phyloP scores from a whole-genome alignment of 2,113 vertebrate genomes.

The Oryzias woworae region DNA sequence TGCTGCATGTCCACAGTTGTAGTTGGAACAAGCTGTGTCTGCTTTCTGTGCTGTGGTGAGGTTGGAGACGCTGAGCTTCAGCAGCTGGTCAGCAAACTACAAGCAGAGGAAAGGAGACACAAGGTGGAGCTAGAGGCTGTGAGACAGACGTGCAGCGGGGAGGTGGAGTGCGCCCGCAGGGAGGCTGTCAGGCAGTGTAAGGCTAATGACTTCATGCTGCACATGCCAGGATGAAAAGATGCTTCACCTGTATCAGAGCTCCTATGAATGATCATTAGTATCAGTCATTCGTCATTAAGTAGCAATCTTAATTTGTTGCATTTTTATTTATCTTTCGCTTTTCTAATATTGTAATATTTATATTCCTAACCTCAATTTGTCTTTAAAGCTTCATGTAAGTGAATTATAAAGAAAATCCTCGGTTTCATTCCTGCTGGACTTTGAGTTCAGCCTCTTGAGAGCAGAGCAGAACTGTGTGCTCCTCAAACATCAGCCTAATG shows the following conservation, averaged over 20 bases:
- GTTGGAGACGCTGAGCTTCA: conserved; percentile 45
- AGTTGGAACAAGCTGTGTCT: not conserved
- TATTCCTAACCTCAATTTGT: too few relatives aligned
- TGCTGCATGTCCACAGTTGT: too few relatives aligned
- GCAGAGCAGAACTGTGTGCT: not conserved
- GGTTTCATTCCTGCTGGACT: too few relatives aligned
- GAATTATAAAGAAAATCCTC: too few relatives aligned
- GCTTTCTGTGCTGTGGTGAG: conserved; percentile 34
- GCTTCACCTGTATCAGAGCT: not conserved
- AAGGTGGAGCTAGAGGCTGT: conserved; percentile 65
- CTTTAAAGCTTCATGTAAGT: too few relatives aligned
- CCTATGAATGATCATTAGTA: too few relatives aligned
- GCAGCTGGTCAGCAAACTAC: conserved; percentile 50
- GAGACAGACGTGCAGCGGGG: conserved; percentile 34
- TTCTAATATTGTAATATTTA: too few relatives aligned
- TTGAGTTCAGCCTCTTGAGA: not conserved
- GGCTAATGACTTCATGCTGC: not conserved
- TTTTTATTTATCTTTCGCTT: too few relatives aligned
- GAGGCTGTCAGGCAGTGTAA: conserved; percentile 54
- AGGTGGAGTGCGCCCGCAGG: conserved; percentile 35
- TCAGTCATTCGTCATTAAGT: too few relatives aligned
- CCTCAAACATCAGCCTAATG: not conserved
- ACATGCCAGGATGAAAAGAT: not conserved
- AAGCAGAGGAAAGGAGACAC: conserved; percentile 55
- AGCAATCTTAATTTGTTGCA: too few relatives aligned